Percentiles rank a stretch among this genome's conserved stretches.
These are phyloP conservation scores for Sandelia bainsii DNA, from an alignment of 2,797 vertebrate genomes.

Conservation along the genomic window DNA sequence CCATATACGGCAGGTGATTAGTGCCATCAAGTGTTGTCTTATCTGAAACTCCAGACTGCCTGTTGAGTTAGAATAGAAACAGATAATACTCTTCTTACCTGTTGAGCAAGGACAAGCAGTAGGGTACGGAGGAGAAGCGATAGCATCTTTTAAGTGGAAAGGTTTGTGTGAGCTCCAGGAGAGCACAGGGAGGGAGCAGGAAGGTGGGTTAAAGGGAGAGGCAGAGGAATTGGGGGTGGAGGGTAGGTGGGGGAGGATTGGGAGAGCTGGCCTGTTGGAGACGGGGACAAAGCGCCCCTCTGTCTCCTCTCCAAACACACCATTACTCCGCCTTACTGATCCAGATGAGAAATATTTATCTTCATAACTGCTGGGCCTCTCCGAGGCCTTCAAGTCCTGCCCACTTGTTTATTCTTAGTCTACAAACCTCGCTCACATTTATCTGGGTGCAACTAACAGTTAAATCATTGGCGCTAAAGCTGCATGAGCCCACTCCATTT, in stretches of 20 bases:
- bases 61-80: background rate
- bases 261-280: conserved; percentile 79
- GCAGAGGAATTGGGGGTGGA: conserved; percentile 52
- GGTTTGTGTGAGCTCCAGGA: conserved; percentile 66
- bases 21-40: background rate
- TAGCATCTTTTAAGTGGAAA: conserved; percentile 84
- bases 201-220: conserved; percentile 55
- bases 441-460: conserved; percentile 27
- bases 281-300: conserved; percentile 91
- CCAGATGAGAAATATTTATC: conserved; percentile 86
- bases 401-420: conserved; percentile 66
- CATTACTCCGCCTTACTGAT: conserved; percentile 84
- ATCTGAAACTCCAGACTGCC: conserved; percentile 8
- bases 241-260: conserved; percentile 46
- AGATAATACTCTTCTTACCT: conserved; percentile 84
- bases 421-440: conserved; percentile 26
- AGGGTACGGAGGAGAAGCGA: conserved; percentile 82
- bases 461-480: conserved; percentile 25
- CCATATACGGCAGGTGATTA: background rate
- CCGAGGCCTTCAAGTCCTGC: conserved; percentile 50
- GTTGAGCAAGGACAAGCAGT: conserved; percentile 85
- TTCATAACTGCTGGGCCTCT: conserved; percentile 72
- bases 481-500: conserved; percentile 39
- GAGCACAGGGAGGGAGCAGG: conserved; percentile 51
- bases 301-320: conserved; percentile 89